phyloP scores from a whole-genome alignment of 2,113 vertebrate genomes.

The Caretta caretta region DNA sequence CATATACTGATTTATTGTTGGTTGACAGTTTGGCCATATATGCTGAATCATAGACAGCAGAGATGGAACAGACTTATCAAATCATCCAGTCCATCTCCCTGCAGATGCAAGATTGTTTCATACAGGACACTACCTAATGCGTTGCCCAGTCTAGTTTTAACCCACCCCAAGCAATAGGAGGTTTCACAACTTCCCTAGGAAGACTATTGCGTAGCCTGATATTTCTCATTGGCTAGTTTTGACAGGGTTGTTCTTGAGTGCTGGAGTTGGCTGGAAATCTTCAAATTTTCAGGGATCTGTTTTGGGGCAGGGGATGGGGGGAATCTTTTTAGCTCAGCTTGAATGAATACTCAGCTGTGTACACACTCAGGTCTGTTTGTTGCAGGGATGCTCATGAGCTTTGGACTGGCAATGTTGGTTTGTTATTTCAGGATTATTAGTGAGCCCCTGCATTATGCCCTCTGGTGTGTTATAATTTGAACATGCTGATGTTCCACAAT shows the following conservation, averaged over 20 bases:
- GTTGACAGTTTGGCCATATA: background rate
- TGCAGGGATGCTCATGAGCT: background rate
- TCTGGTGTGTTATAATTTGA: conserved; percentile 8
- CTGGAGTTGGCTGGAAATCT: background rate
- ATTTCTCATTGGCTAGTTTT: background rate
- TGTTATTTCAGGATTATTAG: background rate
- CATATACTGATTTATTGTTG: conserved; percentile 23
- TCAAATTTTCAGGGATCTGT: background rate
- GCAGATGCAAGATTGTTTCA: conserved; percentile 15
- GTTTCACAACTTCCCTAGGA: background rate
- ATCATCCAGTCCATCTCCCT: conserved; percentile 1
- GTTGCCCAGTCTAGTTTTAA: conserved; percentile 2
- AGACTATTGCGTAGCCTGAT: background rate
- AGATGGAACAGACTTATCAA: background rate
- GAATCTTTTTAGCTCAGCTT: background rate
- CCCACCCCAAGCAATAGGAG: background rate
- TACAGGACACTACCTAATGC: conserved; percentile 1
- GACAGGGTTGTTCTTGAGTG: background rate
- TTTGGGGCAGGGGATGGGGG: background rate
- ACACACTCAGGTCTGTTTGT: background rate
- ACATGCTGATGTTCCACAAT: background rate
- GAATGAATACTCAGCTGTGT: background rate
- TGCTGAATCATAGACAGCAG: background rate
- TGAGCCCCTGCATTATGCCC: background rate
- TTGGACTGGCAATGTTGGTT: background rate